A percentile compares a stretch with the other conserved stretches of the same genome.
These are phyloP conservation scores for Lepidurus packardi DNA, from an alignment of 1,140 invertebrate genomes.

Conservation along the genomic window DNA sequence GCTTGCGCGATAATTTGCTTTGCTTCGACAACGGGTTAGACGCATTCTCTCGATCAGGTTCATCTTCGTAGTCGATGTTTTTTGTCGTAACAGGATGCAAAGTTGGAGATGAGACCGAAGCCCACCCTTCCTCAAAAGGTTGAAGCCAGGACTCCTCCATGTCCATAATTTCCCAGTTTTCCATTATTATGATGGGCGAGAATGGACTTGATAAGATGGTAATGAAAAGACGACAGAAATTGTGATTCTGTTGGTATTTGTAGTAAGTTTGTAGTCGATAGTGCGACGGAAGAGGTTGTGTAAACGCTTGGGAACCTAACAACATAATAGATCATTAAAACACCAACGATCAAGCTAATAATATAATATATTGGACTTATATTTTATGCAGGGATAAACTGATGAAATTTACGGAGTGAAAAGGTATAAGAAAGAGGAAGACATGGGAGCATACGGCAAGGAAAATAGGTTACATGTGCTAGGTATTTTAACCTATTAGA, in stretches of 20 bases:
- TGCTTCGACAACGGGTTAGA: conserved; percentile 14
- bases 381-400: neutral
- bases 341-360: neutral
- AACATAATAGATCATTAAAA: neutral
- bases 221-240: neutral
- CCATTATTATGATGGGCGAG: neutral
- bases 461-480: neutral
- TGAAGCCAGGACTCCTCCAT: conserved; percentile 25
- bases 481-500: neutral
- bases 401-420: neutral
- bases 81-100: neutral
- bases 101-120: neutral
- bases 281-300: conserved; percentile 25
- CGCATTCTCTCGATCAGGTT: neutral
- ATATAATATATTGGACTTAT: too few species aligned
- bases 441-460: neutral
- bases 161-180: conserved; percentile 16
- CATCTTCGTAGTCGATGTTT: neutral
- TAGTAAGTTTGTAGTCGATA: conserved; percentile 18
- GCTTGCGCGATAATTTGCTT: conserved; percentile 18
- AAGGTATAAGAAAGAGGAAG: neutral
- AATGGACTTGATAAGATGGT: conserved; percentile 12
- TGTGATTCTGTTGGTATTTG: neutral
- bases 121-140: conserved; percentile 5
- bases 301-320: conserved; percentile 19